Percentiles rank a stretch among this genome's conserved stretches.
Evolutionary conservation across 2,888 invertebrate species (phyloP).

Genomic region (Sarcophaga caerulescens): DNA sequence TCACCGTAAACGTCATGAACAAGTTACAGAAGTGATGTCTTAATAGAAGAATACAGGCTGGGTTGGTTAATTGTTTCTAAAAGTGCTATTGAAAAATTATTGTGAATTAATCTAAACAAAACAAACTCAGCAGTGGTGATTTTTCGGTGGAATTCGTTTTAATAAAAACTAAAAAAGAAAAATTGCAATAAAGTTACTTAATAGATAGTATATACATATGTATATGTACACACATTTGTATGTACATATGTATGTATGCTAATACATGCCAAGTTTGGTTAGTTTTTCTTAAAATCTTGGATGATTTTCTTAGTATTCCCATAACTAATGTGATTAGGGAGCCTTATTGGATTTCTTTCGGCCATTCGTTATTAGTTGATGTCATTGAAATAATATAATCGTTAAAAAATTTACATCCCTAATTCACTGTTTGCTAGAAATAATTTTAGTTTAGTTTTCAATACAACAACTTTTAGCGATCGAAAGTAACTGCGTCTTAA

Average conservation of each 20-base stretch:
- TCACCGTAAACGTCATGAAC: slow-evolving; percentile 7
- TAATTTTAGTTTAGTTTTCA: too few species aligned
- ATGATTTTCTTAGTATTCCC: too few species aligned
- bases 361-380: too few species aligned
- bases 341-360: too few species aligned
- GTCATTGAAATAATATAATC: too few species aligned
- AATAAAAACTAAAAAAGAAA: background rate
- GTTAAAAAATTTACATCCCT: too few species aligned
- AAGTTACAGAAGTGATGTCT: slow-evolving; percentile 46
- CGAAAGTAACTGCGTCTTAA: too few species aligned
- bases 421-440: too few species aligned
- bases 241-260: background rate
- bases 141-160: background rate
- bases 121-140: slow-evolving; percentile 65
- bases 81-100: slow-evolving; percentile 59
- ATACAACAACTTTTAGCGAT: too few species aligned
- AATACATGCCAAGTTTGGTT: background rate
- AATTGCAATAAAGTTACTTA: background rate
- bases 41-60: slow-evolving; percentile 45
- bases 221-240: too few species aligned
- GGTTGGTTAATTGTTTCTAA: slow-evolving; percentile 51
- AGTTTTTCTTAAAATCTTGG: too few species aligned
- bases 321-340: too few species aligned
- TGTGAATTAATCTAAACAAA: slow-evolving; percentile 59
- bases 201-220: background rate